Evolutionary conservation across 2,113 vertebrate species (phyloP).

Genomic region (Tetrao urogallus): DNA sequence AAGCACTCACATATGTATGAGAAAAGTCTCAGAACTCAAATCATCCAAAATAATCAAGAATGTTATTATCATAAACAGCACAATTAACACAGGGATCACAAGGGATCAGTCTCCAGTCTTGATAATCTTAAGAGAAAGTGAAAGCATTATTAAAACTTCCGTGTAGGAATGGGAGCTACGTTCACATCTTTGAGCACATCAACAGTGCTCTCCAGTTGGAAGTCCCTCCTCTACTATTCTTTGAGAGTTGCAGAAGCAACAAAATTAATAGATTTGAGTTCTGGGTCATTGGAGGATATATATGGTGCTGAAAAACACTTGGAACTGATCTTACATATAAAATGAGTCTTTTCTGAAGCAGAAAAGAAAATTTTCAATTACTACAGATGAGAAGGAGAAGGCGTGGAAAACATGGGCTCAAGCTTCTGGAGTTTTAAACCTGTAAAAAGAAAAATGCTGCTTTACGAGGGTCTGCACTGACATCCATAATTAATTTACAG

Average conservation of each 20-base stretch:
- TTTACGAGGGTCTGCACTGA: neutral
- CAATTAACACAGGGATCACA: conserved; percentile 33
- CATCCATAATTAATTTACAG: conserved; percentile 25
- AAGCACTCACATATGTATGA: conserved; percentile 36
- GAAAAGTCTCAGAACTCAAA: conserved; percentile 53
- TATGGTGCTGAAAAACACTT: rapidly evolving
- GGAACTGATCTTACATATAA: neutral
- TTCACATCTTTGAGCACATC: neutral
- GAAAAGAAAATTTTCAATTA: neutral
- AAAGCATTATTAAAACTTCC: conserved; percentile 51
- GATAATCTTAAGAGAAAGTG: conserved; percentile 38
- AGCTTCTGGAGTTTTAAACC: neutral
- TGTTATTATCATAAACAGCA: conserved; percentile 53
- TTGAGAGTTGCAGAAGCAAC: neutral
- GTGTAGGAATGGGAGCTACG: neutral
- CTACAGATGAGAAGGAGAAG: neutral
- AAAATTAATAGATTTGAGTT: neutral
- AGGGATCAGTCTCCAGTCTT: conserved; percentile 24
- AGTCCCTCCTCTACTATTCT: neutral
- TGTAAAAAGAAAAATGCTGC: neutral
- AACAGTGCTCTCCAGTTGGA: neutral
- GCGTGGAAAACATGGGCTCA: neutral
- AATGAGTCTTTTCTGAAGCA: neutral
- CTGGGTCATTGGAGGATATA: neutral
- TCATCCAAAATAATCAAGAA: conserved; percentile 59